Conservation (phyloP, 2,113 vertebrate species). For the Callionymus lyra region DNA sequence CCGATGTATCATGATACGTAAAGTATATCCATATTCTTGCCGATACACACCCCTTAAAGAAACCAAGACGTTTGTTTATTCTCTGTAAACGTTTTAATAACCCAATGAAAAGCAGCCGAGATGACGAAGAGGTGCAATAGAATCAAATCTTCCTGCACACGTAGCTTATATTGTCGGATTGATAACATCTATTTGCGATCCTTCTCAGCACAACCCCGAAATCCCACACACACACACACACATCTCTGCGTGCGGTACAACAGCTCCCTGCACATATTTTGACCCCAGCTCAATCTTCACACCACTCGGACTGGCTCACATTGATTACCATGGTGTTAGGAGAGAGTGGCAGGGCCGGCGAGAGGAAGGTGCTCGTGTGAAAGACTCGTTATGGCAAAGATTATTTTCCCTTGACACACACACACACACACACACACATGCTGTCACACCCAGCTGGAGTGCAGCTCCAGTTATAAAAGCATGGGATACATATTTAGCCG, state of each 20-base stretch:
- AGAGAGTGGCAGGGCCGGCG: slow-evolving; percentile 36
- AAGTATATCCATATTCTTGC: too few species aligned
- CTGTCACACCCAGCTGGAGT: slow-evolving; percentile 24
- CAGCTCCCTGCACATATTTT: slow-evolving; percentile 30
- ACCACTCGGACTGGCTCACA: slow-evolving; percentile 47
- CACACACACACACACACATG: slow-evolving; percentile 8
- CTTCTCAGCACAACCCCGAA: slow-evolving; percentile 15
- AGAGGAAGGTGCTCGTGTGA: slow-evolving; percentile 35
- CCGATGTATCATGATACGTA: too few species aligned
- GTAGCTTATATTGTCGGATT: slow-evolving; percentile 12
- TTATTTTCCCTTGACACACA: slow-evolving; percentile 38
- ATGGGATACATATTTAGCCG: slow-evolving; percentile 25
- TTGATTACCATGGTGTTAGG: slow-evolving; percentile 60
- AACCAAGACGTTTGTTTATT: too few species aligned
- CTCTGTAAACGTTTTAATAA: too few species aligned
- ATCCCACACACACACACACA: slow-evolving; percentile 1
- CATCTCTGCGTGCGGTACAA: too few species aligned
- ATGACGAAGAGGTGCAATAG: too few species aligned
- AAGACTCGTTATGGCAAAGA: slow-evolving; percentile 39
- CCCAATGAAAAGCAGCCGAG: too few species aligned
- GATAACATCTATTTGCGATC: slow-evolving; percentile 25
- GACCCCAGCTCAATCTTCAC: slow-evolving; percentile 50
- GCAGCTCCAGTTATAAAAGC: slow-evolving; percentile 6
- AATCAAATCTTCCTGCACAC: too few species aligned
- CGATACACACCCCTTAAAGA: too few species aligned